Evolutionary conservation across 2,797 vertebrate species (phyloP).

Genomic region (Erethizon dorsatum): DNA sequence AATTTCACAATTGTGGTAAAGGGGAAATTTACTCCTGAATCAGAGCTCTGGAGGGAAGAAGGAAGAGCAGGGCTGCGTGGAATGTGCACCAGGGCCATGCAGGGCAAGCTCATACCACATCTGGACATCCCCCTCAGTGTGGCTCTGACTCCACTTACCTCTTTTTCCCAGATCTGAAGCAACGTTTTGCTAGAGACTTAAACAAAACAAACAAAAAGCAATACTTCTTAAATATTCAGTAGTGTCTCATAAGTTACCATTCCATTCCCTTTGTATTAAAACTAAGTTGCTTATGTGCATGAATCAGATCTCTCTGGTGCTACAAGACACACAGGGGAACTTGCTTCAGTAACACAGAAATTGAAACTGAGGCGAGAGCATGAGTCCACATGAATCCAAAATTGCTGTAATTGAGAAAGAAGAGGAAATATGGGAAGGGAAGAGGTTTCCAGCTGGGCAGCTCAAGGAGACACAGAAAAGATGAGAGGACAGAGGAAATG

Average conservation of each 20-base stretch:
- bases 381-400: fast-evolving
- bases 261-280: not conserved
- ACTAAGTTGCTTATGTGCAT: not conserved
- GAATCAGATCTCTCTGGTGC: not conserved
- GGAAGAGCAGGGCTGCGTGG: not conserved
- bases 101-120: not conserved
- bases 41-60: not conserved
- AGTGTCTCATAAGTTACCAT: not conserved
- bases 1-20: not conserved
- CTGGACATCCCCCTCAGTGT: fast-evolving
- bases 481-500: not conserved
- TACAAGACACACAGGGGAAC: not conserved
- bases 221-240: not conserved
- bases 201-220: not conserved
- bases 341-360: not conserved
- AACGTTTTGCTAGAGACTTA: not conserved
- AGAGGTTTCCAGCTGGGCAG: not conserved
- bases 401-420: not conserved
- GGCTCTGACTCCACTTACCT: fast-evolving
- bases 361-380: not conserved
- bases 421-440: not conserved
- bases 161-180: not conserved
- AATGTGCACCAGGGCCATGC: not conserved
- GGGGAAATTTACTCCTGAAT: no score
- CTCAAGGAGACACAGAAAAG: not conserved